A percentile compares a stretch with the other conserved stretches of the same genome.
phyloP scores from a whole-genome alignment of 2,797 vertebrate species.

The Distichodus sexfasciatus region DNA sequence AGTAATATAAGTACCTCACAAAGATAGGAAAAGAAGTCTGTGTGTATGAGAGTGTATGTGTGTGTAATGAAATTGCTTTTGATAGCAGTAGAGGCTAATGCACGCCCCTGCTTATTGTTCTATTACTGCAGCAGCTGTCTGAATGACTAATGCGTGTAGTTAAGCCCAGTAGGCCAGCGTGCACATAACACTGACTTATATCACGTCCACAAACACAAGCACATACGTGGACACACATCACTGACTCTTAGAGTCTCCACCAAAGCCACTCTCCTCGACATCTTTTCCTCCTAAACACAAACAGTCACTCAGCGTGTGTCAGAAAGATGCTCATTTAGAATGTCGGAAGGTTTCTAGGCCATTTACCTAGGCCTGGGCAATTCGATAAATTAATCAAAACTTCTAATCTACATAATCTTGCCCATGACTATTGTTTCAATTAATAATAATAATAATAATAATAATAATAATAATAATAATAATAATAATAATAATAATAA shows the following conservation, averaged over 20 bases:
- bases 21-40: too few relatives aligned
- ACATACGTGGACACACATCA: slow-evolving; percentile 30
- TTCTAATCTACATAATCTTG: too few relatives aligned
- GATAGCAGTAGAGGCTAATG: slow-evolving; percentile 45
- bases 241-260: slow-evolving; percentile 1
- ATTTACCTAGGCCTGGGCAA: too few relatives aligned
- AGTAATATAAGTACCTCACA: too few relatives aligned
- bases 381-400: too few relatives aligned
- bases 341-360: too few relatives aligned
- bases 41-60: slow-evolving; percentile 11
- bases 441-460: too few relatives aligned
- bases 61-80: slow-evolving; percentile 42
- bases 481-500: too few relatives aligned
- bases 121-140: slow-evolving; percentile 45
- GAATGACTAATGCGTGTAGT: slow-evolving; percentile 46
- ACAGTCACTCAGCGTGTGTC: background rate
- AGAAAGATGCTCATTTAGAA: background rate
- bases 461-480: too few relatives aligned
- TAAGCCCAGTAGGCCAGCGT: slow-evolving; percentile 27
- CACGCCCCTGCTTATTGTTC: slow-evolving; percentile 49
- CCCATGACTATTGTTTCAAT: too few relatives aligned
- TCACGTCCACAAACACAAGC: slow-evolving; percentile 18
- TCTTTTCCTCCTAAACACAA: background rate
- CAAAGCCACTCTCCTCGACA: background rate
- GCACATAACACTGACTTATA: slow-evolving; percentile 38